These are phyloP conservation scores for Colletes gigas DNA, from an alignment of 1,140 invertebrate species.

Conservation along the genomic window DNA sequence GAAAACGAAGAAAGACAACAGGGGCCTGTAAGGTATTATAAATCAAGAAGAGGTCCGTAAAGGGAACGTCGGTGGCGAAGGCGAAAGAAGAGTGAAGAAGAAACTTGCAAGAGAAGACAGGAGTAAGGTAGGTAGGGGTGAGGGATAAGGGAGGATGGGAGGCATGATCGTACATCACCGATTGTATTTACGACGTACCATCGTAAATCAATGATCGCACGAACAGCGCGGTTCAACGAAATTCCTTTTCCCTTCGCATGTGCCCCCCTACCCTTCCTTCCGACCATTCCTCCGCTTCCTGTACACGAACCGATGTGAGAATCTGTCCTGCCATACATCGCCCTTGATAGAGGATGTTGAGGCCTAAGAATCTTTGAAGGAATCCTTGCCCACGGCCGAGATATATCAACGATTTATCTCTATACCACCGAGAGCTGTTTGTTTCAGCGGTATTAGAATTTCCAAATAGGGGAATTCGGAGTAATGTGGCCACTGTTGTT, in stretches of 20 bases:
- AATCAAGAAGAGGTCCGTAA: constrained; percentile 68
- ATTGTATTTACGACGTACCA: constrained; percentile 71
- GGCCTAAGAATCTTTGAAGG: constrained; percentile 49
- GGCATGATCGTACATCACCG: constrained; percentile 70
- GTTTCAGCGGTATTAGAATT: constrained; percentile 28
- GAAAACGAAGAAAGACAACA: constrained; percentile 59
- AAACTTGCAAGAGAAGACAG: constrained; percentile 31
- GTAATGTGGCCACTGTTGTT: no score
- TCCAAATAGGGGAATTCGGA: not conserved
- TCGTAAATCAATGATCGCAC: constrained; percentile 73
- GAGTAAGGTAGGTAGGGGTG: constrained; percentile 16
- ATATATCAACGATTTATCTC: constrained; percentile 33
- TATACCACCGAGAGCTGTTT: constrained; percentile 40
- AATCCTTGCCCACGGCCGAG: constrained; percentile 29
- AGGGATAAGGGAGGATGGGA: constrained; percentile 17
- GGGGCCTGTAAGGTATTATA: constrained; percentile 62
- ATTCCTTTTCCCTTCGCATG: constrained; percentile 65
- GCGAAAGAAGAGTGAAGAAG: constrained; percentile 56
- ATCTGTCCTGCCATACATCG: constrained; percentile 46
- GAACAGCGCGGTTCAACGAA: constrained; percentile 66
- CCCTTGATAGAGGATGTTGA: constrained; percentile 49
- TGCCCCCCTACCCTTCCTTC: constrained; percentile 38
- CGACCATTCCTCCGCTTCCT: constrained; percentile 54
- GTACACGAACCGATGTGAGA: constrained; percentile 52
- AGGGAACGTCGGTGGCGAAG: constrained; percentile 58